Evolutionary conservation across 92 coral and sea anemone genomes (phyloP).

Genomic region (Metridium senile): DNA sequence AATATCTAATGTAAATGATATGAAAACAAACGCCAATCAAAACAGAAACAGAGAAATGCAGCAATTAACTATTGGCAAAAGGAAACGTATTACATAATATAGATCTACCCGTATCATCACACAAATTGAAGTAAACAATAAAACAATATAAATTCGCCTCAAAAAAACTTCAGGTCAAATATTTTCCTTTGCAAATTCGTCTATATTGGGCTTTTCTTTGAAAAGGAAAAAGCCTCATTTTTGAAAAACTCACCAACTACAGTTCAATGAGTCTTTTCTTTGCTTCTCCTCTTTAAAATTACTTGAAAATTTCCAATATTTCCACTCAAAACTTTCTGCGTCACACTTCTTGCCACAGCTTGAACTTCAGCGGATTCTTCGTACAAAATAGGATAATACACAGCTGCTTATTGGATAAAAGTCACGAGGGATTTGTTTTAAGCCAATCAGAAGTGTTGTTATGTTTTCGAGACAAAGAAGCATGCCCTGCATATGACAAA

Average conservation of each 20-base stretch:
- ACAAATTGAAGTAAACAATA: not conserved
- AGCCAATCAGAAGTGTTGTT: conserved; percentile 23
- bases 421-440: conserved; percentile 12
- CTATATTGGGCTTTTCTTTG: not conserved
- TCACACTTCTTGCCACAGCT: conserved; percentile 2
- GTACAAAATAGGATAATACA: conserved; percentile 11
- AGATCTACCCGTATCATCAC: not conserved
- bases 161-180: not conserved
- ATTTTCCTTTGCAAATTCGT: not conserved
- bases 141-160: not conserved
- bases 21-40: conserved; percentile 21
- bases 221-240: not conserved
- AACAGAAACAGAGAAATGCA: not conserved
- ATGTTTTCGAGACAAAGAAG: not conserved
- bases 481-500: not conserved
- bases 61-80: not conserved
- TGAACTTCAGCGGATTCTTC: conserved; percentile 26
- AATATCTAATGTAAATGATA: conserved; percentile 23
- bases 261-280: not conserved
- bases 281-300: not conserved
- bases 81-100: not conserved
- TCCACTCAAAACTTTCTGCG: conserved; percentile 5
- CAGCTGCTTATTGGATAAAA: not conserved
- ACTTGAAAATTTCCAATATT: not conserved
- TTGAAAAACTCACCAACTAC: conserved; percentile 1